Evolutionary conservation across 2,797 vertebrate genomes (phyloP).

Genomic region (Triplophysa bombifrons): DNA sequence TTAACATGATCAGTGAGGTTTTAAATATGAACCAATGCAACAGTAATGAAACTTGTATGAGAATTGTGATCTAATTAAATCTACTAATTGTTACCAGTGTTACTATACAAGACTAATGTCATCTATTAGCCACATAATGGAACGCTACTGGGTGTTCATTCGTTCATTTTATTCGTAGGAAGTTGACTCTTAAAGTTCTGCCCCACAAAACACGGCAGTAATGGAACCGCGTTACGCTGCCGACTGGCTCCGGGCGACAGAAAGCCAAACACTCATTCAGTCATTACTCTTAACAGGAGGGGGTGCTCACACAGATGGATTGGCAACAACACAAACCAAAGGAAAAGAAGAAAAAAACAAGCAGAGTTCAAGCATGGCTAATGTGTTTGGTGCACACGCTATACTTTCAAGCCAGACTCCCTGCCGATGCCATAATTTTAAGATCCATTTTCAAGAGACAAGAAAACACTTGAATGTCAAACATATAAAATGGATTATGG

Average conservation of each 20-base stretch:
- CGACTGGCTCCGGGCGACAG: conserved; percentile 30
- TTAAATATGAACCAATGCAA: neutral
- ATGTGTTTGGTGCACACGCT: conserved; percentile 62
- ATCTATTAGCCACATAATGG: conserved; percentile 16
- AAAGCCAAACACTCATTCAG: conserved; percentile 44
- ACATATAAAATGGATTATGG: conserved; percentile 42
- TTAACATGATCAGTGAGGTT: neutral
- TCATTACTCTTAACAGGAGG: conserved; percentile 50
- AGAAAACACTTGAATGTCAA: conserved; percentile 48
- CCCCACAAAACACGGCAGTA: conserved; percentile 16
- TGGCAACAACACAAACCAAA: conserved; percentile 41
- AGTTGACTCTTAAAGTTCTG: conserved; percentile 12
- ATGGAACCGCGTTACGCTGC: neutral
- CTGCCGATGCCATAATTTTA: conserved; percentile 46
- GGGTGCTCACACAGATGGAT: conserved; percentile 44
- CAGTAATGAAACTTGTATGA: neutral
- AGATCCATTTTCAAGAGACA: conserved; percentile 53
- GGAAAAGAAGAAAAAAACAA: conserved; percentile 2
- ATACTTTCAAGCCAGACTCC: conserved; percentile 53
- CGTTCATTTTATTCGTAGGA: conserved; percentile 13
- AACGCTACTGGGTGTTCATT: neutral
- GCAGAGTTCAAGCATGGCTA: conserved; percentile 61
- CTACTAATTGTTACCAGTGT: conserved; percentile 13
- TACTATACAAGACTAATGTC: conserved; percentile 3
- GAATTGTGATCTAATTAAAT: conserved; percentile 14